Percentiles rank a stretch among this genome's conserved stretches.
Conservation (phyloP, 2,113 vertebrate species). For the Progne subis region DNA sequence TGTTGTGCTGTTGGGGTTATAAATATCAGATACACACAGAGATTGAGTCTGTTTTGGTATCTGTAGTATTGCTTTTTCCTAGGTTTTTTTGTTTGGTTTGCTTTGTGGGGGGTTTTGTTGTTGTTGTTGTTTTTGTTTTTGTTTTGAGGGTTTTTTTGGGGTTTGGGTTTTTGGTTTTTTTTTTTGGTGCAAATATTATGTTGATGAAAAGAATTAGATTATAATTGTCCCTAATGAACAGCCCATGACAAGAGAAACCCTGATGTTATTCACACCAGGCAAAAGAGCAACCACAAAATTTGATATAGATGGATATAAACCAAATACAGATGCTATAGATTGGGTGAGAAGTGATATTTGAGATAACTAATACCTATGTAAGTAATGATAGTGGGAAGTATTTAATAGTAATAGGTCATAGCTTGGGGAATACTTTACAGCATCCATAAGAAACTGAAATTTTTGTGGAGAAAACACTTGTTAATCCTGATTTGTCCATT, state of each 20-base stretch:
- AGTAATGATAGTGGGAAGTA: not conserved
- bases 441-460: not conserved
- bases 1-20: not conserved
- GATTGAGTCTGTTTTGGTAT: not conserved
- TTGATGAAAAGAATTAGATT: not conserved
- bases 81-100: too few relatives aligned
- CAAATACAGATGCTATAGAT: not conserved
- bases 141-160: too few relatives aligned
- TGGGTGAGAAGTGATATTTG: not conserved
- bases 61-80: not conserved
- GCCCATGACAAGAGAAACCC: not conserved
- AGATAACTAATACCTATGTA: not conserved
- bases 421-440: not conserved
- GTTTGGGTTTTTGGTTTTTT: too few relatives aligned
- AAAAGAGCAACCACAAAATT: not conserved
- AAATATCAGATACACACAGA: not conserved
- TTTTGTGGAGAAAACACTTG: rapidly evolving
- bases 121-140: too few relatives aligned
- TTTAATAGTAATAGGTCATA: not conserved
- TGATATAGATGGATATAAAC: not conserved
- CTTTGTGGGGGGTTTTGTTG: too few relatives aligned
- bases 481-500: not conserved
- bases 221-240: not conserved
- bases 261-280: not conserved
- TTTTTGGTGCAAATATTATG: not conserved